Evolutionary conservation across 2,888 invertebrate genomes (phyloP).

Genomic region (Ichneumon xanthorius): DNA sequence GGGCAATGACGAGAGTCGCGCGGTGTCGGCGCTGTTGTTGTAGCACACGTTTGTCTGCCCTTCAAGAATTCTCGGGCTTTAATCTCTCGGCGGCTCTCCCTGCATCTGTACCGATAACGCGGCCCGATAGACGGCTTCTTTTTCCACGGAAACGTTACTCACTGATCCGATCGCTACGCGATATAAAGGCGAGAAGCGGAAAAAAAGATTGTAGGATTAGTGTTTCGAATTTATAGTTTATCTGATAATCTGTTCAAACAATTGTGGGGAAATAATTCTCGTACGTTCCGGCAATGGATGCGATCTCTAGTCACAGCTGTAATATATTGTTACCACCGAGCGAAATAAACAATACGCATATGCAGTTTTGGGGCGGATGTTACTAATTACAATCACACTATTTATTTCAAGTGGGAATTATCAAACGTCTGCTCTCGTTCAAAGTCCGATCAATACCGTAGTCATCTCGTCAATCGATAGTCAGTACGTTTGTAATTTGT

Average conservation of each 20-base stretch:
- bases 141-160: neutral
- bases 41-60: neutral
- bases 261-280: neutral
- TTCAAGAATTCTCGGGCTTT: neutral
- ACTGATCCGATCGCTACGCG: neutral
- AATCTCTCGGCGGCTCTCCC: neutral
- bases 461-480: too few species aligned
- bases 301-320: neutral
- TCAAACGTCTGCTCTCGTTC: too few species aligned
- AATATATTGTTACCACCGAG: neutral
- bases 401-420: too few species aligned
- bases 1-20: conserved; percentile 32
- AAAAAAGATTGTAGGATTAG: conserved; percentile 3
- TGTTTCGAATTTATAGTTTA: conserved; percentile 16
- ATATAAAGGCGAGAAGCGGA: neutral
- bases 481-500: too few species aligned
- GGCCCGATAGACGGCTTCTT: conserved; percentile 13
- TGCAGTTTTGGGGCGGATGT: too few species aligned
- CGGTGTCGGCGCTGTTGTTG: neutral
- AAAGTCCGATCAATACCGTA: too few species aligned
- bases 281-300: neutral
- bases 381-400: too few species aligned
- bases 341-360: too few species aligned
- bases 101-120: conserved; percentile 27
- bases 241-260: neutral